Evolutionary conservation across 2,888 invertebrate genomes (phyloP).

Genomic region (Agrilus cyanescens): DNA sequence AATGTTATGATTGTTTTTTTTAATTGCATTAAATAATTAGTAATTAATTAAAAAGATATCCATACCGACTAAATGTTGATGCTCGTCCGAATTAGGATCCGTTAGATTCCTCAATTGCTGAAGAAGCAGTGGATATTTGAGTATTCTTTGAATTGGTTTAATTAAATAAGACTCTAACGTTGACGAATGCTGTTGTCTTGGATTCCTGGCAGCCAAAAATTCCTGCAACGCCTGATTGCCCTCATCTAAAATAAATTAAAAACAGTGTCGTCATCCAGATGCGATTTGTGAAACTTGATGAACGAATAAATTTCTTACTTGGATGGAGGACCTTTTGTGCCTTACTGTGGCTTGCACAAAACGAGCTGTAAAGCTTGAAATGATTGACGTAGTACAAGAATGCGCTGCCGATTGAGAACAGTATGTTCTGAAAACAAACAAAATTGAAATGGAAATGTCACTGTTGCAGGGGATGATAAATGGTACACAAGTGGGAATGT

Average conservation of each 20-base stretch:
- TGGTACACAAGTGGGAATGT: too few species aligned
- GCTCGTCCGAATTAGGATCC: constrained; percentile 85
- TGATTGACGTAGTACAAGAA: constrained; percentile 97
- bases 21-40: too few species aligned
- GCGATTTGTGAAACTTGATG: background rate
- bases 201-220: constrained; percentile 88
- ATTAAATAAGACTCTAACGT: constrained; percentile 96
- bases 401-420: constrained; percentile 92
- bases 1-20: too few species aligned
- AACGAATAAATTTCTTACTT: constrained; percentile 53
- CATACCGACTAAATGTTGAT: constrained; percentile 83
- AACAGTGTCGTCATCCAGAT: background rate
- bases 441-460: background rate
- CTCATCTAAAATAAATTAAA: constrained; percentile 53
- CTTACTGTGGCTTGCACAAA: constrained; percentile 97
- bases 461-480: too few species aligned
- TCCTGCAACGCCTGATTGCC: constrained; percentile 94
- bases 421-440: constrained; percentile 64
- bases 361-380: constrained; percentile 97
- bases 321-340: constrained; percentile 97
- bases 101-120: constrained; percentile 92
- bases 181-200: constrained; percentile 92
- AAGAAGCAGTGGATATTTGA: constrained; percentile 90
- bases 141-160: constrained; percentile 95
- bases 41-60: background rate